Evolutionary conservation across 2,888 invertebrate species (phyloP).

Genomic region (Apomyelois bistriatella): DNA sequence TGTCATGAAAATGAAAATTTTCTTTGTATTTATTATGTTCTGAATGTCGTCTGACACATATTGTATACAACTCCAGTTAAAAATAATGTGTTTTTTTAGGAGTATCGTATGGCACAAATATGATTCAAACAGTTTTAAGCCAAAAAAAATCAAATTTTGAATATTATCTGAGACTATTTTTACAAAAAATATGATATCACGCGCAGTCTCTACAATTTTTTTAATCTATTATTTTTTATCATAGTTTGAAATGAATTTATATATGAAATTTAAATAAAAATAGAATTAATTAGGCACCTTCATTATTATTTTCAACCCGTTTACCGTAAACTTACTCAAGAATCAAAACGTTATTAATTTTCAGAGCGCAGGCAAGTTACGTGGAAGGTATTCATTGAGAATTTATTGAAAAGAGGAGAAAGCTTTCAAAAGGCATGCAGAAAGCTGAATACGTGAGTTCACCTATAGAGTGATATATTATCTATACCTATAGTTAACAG

Average conservation of each 20-base stretch:
- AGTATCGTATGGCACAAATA: too few relatives aligned
- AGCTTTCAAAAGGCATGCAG: slow-evolving; percentile 53
- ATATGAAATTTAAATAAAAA: too few relatives aligned
- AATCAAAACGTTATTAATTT: slow-evolving; percentile 51
- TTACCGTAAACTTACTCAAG: slow-evolving; percentile 6
- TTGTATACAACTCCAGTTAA: not conserved
- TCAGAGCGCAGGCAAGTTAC: slow-evolving; percentile 39
- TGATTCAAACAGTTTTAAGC: too few relatives aligned
- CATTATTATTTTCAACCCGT: slow-evolving; percentile 2
- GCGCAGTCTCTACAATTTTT: too few relatives aligned
- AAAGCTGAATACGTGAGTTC: slow-evolving; percentile 39
- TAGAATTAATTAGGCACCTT: not conserved
- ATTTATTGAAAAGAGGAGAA: slow-evolving; percentile 61
- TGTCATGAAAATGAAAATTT: slow-evolving; percentile 23
- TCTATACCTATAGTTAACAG: slow-evolving; percentile 26
- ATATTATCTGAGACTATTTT: too few relatives aligned
- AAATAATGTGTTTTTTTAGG: too few relatives aligned
- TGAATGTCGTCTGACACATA: not conserved
- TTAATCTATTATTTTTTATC: too few relatives aligned
- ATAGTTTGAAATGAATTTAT: too few relatives aligned
- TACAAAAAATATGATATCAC: too few relatives aligned
- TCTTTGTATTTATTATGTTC: slow-evolving; percentile 10
- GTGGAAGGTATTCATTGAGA: slow-evolving; percentile 48
- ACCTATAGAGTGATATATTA: slow-evolving; percentile 16
- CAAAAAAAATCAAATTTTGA: too few relatives aligned